Base-by-base conservation (phyloP, 2,888 invertebrate genomes). In the Helleia helle region DNA sequence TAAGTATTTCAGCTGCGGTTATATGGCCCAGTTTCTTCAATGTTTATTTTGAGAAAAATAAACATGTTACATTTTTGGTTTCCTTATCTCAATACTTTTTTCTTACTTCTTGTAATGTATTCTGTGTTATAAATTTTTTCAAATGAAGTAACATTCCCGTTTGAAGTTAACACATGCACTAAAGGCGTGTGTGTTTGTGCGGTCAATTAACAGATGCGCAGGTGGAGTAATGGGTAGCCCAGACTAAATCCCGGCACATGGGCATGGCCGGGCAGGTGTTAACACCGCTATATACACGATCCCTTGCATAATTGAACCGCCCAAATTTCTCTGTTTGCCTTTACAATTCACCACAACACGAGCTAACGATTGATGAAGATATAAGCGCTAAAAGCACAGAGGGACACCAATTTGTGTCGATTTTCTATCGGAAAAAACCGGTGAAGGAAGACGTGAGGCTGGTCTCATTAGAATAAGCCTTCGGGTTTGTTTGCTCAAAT, bases 201-300 rank as follows among this genome's bases (percentile, higher is more conserved):
- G 51, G 49, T 47, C 51, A 64, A 65, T 68, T 65, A 53, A 60
- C 66, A 62, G 55, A 49, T 27, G 43, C 53, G 54, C 71, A 75
- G 70, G 71, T 77, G 75, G 59, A 63, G 61, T 59, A 58, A 54
- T 54, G 58, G 58, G 56, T 54, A 54, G 48, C 60, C 55, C 49
- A 55, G 52, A 47, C 51, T 64, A 65, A 65, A 68, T 63, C 65
- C 61, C 40, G 46, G 44, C 50, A 52, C 49, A 63, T 59, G 62
- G 73, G 52, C 49, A 62, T 59, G 62, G 73, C 61, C 61, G 47
- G 54, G 65, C 81, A 81, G 80, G 81, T 83, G 83, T 73, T 79
- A 81, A 75, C 74, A 62, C 62, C 49, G 58, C 47, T 55, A 58
- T 58, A 55, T 58, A 56, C 58, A 54, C 68, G n/a, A n/a, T n/a